Evolutionary conservation across 2,797 vertebrate genomes (phyloP), one percentile per base, ranked within the genome.

Genomic region (Microcaecilia unicolor): DNA sequence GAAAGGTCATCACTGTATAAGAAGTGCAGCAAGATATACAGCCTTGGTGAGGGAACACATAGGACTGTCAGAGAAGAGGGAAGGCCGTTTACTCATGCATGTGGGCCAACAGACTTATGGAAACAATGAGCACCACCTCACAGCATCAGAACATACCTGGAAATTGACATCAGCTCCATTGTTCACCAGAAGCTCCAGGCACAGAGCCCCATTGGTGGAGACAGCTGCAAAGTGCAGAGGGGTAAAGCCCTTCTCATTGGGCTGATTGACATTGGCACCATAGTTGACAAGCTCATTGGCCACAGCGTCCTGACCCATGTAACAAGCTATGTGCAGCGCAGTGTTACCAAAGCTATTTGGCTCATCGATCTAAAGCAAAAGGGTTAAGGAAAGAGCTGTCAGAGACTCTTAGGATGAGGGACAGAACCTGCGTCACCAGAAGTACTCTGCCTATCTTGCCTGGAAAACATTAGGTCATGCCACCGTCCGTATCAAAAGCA

Each of bases 141-240:
- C n/a, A n/a, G n/a, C n/a, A n/a, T n/a, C n/a, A 13, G 10, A 15
- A 7, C 34, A 7, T 49, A 96, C 93, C 94, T 95, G 93, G 68
- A 91, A 88, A 84, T 97, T 97, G 72, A 97, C 89, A 21, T 98
- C 91, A 3, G 93, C 92, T 41, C 93, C 91, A 3, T 97, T 96
- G 72, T 97, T 97, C 67, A 98, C 91, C 31, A 98, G 79, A 61
- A 97, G 86, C 82, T 98, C 92, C 53, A 98, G 80, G 77, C 95
- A 98, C 48, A 97, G 86, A 9, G 91, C 92, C 55, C 93, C 95
- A 7, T 98, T 92, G 68, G 92, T 91, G 63, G 93, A 97, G 49
- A 93, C 90, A 12, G 95, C 94, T 8, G 92, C 93, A 69, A 98
- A 86, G 57, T 98, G 94, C 72, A 98, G 77, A 2, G 94, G 91